phyloP scores from a whole-genome alignment of 2,888 invertebrate genomes.

The Drosophila macrospina region DNA sequence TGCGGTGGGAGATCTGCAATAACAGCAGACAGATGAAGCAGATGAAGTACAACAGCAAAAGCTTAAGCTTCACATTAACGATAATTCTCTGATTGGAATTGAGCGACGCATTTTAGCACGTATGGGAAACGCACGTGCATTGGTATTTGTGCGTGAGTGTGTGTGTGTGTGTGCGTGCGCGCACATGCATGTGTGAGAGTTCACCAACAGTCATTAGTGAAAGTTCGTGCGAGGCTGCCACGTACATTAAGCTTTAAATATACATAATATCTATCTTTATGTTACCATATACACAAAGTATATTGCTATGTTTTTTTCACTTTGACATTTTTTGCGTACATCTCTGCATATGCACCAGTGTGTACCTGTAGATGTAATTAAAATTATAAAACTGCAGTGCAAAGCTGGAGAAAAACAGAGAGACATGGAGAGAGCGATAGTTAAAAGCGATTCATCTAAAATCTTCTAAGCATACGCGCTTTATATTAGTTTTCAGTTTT shows the following conservation, averaged over 20 bases:
- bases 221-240: conserved; percentile 72
- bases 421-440: conserved; percentile 9
- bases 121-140: conserved; percentile 51
- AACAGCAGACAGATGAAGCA: conserved; percentile 4
- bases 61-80: conserved; percentile 11
- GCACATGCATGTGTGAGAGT: conserved; percentile 56
- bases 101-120: conserved; percentile 50
- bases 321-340: conserved; percentile 28
- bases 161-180: conserved; percentile 23
- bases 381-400: conserved; percentile 16
- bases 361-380: not conserved
- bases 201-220: conserved; percentile 82
- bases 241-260: conserved; percentile 65
- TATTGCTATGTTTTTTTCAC: conserved; percentile 22
- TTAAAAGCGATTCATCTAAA: conserved; percentile 25
- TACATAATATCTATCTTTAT: conserved; percentile 36
- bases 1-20: not conserved
- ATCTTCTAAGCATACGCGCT: conserved; percentile 35
- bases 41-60: conserved; percentile 2
- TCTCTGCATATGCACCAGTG: not conserved
- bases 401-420: conserved; percentile 1
- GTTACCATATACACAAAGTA: conserved; percentile 13
- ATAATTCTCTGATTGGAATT: conserved; percentile 34
- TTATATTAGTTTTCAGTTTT: conserved; percentile 29
- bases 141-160: conserved; percentile 25